Base-by-base conservation (phyloP, 2,797 vertebrate species). In the Micromesistius poutassou region DNA sequence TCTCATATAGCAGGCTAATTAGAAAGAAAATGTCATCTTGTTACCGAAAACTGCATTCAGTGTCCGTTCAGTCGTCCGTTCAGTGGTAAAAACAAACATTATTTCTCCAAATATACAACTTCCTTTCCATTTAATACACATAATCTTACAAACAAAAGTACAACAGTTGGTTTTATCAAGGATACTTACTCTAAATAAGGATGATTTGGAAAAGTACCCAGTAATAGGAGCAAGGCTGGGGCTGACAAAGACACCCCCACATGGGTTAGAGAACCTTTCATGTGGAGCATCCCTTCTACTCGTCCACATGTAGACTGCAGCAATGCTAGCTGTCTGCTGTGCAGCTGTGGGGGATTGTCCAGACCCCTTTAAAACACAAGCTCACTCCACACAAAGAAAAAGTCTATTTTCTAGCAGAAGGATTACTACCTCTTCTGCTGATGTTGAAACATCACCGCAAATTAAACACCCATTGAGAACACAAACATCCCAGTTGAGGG, bases 381-480 rank as follows among this genome's bases (percentile, higher is more conserved):
- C 28, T 68, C 7, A 68, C n/a, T 25, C 25, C 8, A 68, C n/a
- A 68, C n/a, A 71, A 31, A 77, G 73, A 72, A 33, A 79, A 19
- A 72, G 77, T 74, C 33, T 28, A 81, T 79, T 76, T 78, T 82
- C 73, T 2, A 82, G 77, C 83, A 89, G 25, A n/a, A 16, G n/a
- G 73, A 4, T 5, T 42, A 25, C n/a, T 30, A 46, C 89, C 83
- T 75, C 55, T 75, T 89, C 82, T 74, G 79, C 84, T 80, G 40
- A 91, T 86, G 86, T 88, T 38, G 76, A 85, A 82, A 82, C 78
- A 80, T 91, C 92, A 85, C 83, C n/a, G 10, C 84, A 88, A 89
- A 93, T 93, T 90, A 91, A 91, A 91, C 85, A 77, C 85, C 84
- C 84, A 85, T 90, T 83, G 81, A 83, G 76, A 84, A 80, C 73